phyloP scores from a whole-genome alignment of 2,888 invertebrate species.

The Dynastes tityus region DNA sequence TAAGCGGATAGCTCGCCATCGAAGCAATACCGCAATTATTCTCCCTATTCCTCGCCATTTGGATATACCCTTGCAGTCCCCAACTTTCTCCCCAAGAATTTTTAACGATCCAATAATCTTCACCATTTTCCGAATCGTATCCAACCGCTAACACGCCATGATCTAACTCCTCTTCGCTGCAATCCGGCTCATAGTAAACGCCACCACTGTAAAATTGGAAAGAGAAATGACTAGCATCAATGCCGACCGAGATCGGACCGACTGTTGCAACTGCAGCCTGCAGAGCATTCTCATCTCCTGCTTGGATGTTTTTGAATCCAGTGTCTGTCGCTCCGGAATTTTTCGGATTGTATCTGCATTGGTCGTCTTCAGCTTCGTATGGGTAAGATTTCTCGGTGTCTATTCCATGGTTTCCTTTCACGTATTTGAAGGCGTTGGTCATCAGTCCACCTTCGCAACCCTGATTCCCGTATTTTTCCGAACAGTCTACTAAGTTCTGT shows the following conservation, averaged over 20 bases:
- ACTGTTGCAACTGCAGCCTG: conserved; percentile 83
- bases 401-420: conserved; percentile 60
- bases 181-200: conserved; percentile 84
- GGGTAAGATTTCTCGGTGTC: conserved; percentile 65
- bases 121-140: conserved; percentile 67
- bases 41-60: conserved; percentile 68
- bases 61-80: conserved; percentile 71
- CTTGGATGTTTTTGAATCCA: conserved; percentile 80
- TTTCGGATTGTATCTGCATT: conserved; percentile 73
- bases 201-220: conserved; percentile 88
- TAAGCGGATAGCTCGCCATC: conserved; percentile 68
- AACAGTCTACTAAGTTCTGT: conserved; percentile 69
- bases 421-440: conserved; percentile 67
- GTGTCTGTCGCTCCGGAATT: conserved; percentile 82
- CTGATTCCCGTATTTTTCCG: conserved; percentile 63
- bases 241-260: conserved; percentile 89
- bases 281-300: conserved; percentile 80
- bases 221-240: conserved; percentile 84
- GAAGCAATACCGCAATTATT: conserved; percentile 72
- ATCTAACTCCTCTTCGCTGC: conserved; percentile 73
- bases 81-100: conserved; percentile 71
- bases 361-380: conserved; percentile 62
- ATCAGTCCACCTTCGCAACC: conserved; percentile 69
- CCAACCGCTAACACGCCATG: conserved; percentile 73
- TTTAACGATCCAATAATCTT: conserved; percentile 73